Evolutionary conservation across 2,888 invertebrate genomes (phyloP).

Genomic region (Tipula confusa): DNA sequence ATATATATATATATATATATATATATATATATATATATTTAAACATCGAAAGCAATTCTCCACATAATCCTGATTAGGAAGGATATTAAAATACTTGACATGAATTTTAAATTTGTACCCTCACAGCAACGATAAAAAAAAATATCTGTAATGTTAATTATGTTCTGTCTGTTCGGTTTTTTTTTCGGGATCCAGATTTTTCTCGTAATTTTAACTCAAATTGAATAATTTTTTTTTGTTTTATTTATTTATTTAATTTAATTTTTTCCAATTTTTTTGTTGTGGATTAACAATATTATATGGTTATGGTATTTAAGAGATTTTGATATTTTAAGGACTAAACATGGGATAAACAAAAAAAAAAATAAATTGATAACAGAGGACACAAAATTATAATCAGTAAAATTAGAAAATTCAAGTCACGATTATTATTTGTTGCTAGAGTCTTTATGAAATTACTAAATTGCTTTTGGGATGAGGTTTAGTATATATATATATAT

Average conservation of each 20-base stretch:
- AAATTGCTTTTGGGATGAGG: background rate
- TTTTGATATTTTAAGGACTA: background rate
- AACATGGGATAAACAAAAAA: background rate
- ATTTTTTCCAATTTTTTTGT: background rate
- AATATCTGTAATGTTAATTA: background rate
- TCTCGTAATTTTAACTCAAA: slow-evolving; percentile 12
- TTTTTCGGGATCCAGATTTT: background rate
- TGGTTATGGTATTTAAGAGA: slow-evolving; percentile 3
- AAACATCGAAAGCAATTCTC: too few relatives aligned
- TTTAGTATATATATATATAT: background rate
- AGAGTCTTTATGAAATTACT: background rate
- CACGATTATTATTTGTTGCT: slow-evolving; percentile 3
- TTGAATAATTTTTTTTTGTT: background rate
- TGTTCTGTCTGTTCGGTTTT: background rate
- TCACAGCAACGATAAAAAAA: background rate
- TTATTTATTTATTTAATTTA: background rate
- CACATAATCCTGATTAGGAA: background rate
- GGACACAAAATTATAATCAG: background rate
- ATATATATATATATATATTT: background rate
- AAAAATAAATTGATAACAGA: background rate
- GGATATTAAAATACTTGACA: background rate
- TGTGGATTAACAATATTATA: background rate
- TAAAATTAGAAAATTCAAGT: background rate
- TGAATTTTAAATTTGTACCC: background rate
- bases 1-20: background rate